Evolutionary conservation across 2,888 invertebrate genomes (phyloP).

Genomic region (Synanthedon myopaeformis): DNA sequence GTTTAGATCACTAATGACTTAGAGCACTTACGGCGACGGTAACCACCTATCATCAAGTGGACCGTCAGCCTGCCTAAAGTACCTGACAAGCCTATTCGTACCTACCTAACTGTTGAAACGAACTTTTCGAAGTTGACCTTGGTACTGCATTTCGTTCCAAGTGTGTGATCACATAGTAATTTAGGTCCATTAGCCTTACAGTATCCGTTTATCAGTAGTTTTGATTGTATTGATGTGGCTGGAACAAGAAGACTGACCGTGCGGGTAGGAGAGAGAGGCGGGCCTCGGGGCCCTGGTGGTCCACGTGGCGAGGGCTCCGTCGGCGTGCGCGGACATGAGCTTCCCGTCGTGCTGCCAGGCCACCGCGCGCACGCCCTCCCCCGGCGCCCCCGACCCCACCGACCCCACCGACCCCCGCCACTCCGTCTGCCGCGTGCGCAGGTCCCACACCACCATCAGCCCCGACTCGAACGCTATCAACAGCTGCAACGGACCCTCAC

Average conservation of each 20-base stretch:
- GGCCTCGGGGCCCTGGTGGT: slow-evolving; percentile 84
- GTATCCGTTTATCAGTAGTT: too few species aligned
- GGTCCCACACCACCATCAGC: slow-evolving; percentile 95
- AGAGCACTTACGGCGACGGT: too few species aligned
- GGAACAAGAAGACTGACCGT: slow-evolving; percentile 72
- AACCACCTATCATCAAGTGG: too few species aligned
- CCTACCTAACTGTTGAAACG: too few species aligned
- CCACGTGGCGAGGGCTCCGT: slow-evolving; percentile 97
- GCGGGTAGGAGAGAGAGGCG: slow-evolving; percentile 86
- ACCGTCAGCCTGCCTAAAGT: too few species aligned
- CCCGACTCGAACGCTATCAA: slow-evolving; percentile 97
- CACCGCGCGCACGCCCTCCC: slow-evolving; percentile 85
- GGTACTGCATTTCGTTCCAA: too few species aligned
- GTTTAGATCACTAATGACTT: too few species aligned
- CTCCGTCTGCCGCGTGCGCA: slow-evolving; percentile 87
- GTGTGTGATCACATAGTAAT: too few species aligned
- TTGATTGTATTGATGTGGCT: too few species aligned
- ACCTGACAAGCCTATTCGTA: too few species aligned
- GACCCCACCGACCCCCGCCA: slow-evolving; percentile 84
- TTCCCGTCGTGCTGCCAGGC: slow-evolving; percentile 99
- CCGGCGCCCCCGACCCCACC: slow-evolving; percentile 81
- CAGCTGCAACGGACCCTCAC: slow-evolving; percentile 69
- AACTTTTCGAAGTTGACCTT: too few species aligned
- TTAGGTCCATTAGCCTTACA: too few species aligned
- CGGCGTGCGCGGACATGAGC: slow-evolving; percentile 95